Conservation (phyloP, 1,140 invertebrate species). For the Brachionus manjavacas region DNA sequence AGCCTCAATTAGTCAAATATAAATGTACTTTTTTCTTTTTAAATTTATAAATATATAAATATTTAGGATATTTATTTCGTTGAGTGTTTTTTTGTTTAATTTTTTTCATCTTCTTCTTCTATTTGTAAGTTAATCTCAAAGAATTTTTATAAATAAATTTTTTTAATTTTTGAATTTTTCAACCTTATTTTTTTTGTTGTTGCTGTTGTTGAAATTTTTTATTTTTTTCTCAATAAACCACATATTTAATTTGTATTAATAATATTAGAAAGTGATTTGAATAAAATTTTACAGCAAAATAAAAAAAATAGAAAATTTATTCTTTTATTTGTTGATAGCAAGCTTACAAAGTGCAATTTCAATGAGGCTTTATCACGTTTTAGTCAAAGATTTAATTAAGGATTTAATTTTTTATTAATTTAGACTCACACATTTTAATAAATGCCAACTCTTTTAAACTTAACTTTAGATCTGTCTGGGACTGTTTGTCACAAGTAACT, state of each 20-base stretch:
- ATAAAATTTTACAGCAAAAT: not conserved
- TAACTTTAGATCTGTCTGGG: too few relatives aligned
- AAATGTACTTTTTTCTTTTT: not conserved
- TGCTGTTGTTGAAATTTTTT: not conserved
- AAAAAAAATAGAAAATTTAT: not conserved
- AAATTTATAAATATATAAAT: not conserved
- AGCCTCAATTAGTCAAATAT: not conserved
- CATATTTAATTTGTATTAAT: not conserved
- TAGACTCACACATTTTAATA: not conserved
- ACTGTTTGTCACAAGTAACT: too few relatives aligned
- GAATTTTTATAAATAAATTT: conserved; percentile 4
- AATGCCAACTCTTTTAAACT: too few relatives aligned
- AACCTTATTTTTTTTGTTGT: not conserved
- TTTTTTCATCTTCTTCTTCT: not conserved
- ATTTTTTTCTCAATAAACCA: not conserved
- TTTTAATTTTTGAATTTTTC: not conserved
- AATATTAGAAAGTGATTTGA: not conserved
- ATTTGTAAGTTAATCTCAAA: conserved; percentile 28
- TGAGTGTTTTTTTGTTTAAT: not conserved
- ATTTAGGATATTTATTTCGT: not conserved
- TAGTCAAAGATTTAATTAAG: not conserved
- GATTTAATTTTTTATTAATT: not conserved
- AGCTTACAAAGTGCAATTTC: not conserved
- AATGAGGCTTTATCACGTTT: not conserved
- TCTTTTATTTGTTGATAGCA: not conserved